Percentiles rank a stretch among this genome's conserved stretches.
Conservation (phyloP, 2,888 invertebrate species). For the Eupithecia insigniata region DNA sequence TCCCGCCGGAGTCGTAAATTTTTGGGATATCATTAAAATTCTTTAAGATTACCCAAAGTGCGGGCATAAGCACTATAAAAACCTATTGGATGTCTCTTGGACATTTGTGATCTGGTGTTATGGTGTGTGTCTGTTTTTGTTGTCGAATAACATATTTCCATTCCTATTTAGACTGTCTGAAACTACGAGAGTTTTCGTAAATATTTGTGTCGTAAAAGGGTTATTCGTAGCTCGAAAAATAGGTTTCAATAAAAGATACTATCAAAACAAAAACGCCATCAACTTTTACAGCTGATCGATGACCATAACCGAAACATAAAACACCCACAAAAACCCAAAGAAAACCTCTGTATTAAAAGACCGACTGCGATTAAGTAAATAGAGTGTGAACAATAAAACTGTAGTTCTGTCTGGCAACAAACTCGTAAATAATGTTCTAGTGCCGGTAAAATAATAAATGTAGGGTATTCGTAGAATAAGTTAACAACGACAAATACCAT, state of each 20-base stretch:
- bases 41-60: too few relatives aligned
- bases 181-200: neutral
- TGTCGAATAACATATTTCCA: neutral
- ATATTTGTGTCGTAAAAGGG: neutral
- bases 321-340: slow-evolving; percentile 6
- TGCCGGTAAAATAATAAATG: slow-evolving; percentile 30
- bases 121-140: neutral
- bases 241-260: neutral
- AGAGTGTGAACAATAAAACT: slow-evolving; percentile 29
- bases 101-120: neutral
- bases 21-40: too few relatives aligned
- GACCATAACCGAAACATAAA: slow-evolving; percentile 6
- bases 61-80: too few relatives aligned
- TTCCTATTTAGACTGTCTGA: neutral
- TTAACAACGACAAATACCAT: slow-evolving; percentile 30
- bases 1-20: too few relatives aligned
- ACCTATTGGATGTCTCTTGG: too few relatives aligned
- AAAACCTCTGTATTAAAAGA: slow-evolving; percentile 9
- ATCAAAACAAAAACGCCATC: neutral
- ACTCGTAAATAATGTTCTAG: slow-evolving; percentile 26
- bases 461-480: slow-evolving; percentile 19
- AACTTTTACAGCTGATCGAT: slow-evolving; percentile 8
- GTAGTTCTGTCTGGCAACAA: slow-evolving; percentile 27
- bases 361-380: slow-evolving; percentile 17
- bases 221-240: neutral